phyloP scores from a whole-genome alignment of 2,888 invertebrate species.

The Noctua pronuba region DNA sequence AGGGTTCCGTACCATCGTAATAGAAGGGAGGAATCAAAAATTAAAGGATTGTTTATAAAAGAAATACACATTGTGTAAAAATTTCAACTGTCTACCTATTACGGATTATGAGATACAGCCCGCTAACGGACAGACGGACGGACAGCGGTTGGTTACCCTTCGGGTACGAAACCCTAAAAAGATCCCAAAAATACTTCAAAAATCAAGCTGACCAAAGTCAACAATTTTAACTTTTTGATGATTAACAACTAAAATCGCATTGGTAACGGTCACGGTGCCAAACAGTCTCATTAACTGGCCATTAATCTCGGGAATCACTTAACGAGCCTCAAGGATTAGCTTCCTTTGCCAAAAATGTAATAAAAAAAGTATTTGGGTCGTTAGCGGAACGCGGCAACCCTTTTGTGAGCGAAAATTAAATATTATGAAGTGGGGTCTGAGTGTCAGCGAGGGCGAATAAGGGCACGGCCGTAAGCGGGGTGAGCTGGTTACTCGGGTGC shows the following conservation, averaged over 20 bases:
- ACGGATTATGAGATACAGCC: no score
- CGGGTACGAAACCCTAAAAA: no score
- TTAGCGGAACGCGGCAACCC: slow-evolving; percentile 79
- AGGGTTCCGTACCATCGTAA: no score
- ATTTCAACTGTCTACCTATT: no score
- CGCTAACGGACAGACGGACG: no score
- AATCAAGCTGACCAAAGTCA: slow-evolving; percentile 35
- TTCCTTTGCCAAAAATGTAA: slow-evolving; percentile 73
- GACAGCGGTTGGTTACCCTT: no score
- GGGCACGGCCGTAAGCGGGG: neutral
- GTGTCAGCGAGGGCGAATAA: slow-evolving; percentile 45
- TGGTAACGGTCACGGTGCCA: slow-evolving; percentile 62
- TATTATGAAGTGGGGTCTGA: slow-evolving; percentile 48
- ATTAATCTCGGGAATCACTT: slow-evolving; percentile 85
- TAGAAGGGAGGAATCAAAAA: no score
- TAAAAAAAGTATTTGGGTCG: slow-evolving; percentile 77
- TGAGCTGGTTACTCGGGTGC: neutral
- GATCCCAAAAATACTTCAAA: slow-evolving; percentile 10
- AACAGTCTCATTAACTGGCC: slow-evolving; percentile 77
- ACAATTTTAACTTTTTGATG: slow-evolving; percentile 55
- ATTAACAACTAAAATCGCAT: slow-evolving; percentile 63
- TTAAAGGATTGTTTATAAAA: no score
- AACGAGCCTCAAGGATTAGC: slow-evolving; percentile 80
- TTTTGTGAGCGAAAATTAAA: slow-evolving; percentile 70
- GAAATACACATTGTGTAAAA: no score